Conservation (phyloP, 2,797 vertebrate genomes). For the Cyprinodon diabolis region DNA sequence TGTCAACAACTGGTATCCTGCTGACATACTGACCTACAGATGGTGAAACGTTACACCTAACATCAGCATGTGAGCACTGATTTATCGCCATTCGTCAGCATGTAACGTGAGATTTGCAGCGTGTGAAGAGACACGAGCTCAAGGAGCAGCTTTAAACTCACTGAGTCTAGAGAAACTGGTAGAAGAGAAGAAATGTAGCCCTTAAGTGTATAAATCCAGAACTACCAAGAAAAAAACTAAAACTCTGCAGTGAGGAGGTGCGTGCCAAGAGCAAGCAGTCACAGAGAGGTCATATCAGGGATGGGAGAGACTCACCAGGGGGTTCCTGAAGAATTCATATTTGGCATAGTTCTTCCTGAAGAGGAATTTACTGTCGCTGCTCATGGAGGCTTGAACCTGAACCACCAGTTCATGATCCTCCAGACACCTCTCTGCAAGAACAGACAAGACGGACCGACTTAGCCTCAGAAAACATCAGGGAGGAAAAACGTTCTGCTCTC, state of each 20-base stretch:
- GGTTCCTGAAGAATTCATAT: conserved; percentile 99
- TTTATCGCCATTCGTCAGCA: neutral
- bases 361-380: conserved; percentile 92
- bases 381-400: conserved; percentile 92
- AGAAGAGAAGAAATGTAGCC: neutral
- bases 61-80: conserved; percentile 7
- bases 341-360: conserved; percentile 99
- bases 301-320: conserved; percentile 83
- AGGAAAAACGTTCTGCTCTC: neutral
- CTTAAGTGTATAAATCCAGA: conserved; percentile 23
- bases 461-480: conserved; percentile 4
- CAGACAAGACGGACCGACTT: conserved; percentile 36
- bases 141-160: neutral
- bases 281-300: conserved; percentile 50
- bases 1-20: neutral
- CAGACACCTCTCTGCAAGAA: conserved; percentile 78
- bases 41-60: conserved; percentile 6
- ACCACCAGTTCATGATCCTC: conserved; percentile 96
- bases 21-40: conserved; percentile 19
- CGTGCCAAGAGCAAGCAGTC: conserved; percentile 40
- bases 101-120: conserved; percentile 1
- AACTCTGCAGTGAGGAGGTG: conserved; percentile 9
- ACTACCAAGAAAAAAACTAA: conserved; percentile 9
- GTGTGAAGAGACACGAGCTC: neutral
- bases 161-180: no score